Evolutionary conservation across 2,797 vertebrate genomes (phyloP).

Genomic region (Pseudomugil tenellus): DNA sequence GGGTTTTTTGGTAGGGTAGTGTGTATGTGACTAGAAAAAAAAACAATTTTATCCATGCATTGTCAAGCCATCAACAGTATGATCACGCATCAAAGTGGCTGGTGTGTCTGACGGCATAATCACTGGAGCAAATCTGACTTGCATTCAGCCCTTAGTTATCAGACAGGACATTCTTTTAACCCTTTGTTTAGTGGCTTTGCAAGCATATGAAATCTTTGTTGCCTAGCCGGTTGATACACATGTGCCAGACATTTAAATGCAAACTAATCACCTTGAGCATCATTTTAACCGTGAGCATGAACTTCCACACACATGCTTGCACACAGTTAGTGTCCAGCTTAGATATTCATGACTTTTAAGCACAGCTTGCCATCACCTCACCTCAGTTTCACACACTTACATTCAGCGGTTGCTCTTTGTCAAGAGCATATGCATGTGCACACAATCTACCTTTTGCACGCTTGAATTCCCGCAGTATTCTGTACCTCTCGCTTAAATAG

Average conservation of each 20-base stretch:
- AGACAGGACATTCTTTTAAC: conserved; percentile 78
- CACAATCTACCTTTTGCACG: conserved; percentile 35
- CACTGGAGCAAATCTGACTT: conserved; percentile 72
- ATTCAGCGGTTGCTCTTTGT: conserved; percentile 31
- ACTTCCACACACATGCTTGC: neutral
- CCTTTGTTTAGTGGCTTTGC: conserved; percentile 46
- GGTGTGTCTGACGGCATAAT: conserved; percentile 79
- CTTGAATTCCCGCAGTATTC: conserved; percentile 56
- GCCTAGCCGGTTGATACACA: conserved; percentile 19
- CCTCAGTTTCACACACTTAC: conserved; percentile 4
- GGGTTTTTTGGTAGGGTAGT: conserved; percentile 10
- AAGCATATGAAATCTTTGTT: conserved; percentile 25
- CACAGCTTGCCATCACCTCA: conserved; percentile 16
- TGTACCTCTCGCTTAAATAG: conserved; percentile 44
- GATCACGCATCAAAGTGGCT: conserved; percentile 74
- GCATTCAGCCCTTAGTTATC: conserved; percentile 69
- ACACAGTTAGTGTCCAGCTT: conserved; percentile 13
- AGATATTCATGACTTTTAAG: conserved; percentile 22
- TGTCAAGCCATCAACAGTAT: conserved; percentile 72
- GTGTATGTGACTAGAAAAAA: conserved; percentile 66
- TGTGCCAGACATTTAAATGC: conserved; percentile 27
- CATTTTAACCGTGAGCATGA: conserved; percentile 23
- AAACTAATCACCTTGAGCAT: conserved; percentile 56
- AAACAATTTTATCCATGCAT: conserved; percentile 61
- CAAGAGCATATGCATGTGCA: neutral